Percentiles rank a stretch among this genome's conserved stretches.
phyloP scores from a whole-genome alignment of 2,797 vertebrate species.

The Nasua narica region DNA sequence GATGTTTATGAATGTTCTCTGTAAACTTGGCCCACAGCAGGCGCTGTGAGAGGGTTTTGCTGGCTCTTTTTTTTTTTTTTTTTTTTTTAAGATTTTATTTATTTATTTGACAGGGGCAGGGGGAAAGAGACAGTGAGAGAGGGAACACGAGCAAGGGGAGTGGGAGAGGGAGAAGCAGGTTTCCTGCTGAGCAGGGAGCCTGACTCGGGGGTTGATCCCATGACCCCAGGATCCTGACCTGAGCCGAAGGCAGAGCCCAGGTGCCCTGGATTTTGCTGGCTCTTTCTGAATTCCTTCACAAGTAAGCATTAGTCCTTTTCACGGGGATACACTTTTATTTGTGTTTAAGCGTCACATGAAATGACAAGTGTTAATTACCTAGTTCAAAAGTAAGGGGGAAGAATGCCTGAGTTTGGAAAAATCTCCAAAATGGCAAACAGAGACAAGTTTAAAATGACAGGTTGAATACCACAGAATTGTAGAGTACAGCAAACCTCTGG shows the following conservation, averaged over 20 bases:
- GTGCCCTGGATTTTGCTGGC: no score
- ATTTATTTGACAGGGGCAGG: no score
- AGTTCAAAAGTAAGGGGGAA: background rate
- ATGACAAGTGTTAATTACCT: background rate
- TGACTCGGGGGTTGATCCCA: accelerated
- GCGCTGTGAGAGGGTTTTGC: background rate
- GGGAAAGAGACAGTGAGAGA: no score
- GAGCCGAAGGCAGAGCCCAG: no score
- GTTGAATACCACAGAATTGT: background rate
- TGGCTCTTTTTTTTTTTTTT: background rate
- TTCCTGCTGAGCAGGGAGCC: no score
- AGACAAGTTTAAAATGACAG: background rate
- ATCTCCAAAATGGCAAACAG: background rate
- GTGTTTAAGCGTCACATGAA: background rate
- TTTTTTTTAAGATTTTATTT: no score
- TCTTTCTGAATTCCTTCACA: background rate
- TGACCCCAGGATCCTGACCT: no score
- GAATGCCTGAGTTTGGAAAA: background rate
- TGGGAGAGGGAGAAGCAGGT: no score
- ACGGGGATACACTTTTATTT: background rate
- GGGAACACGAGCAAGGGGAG: no score
- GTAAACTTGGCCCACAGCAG: background rate
- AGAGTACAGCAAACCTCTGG: background rate
- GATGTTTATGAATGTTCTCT: background rate
- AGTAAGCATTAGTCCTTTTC: background rate